Conservation (phyloP, 2,113 vertebrate genomes). For the Ginglymostoma cirratum region DNA sequence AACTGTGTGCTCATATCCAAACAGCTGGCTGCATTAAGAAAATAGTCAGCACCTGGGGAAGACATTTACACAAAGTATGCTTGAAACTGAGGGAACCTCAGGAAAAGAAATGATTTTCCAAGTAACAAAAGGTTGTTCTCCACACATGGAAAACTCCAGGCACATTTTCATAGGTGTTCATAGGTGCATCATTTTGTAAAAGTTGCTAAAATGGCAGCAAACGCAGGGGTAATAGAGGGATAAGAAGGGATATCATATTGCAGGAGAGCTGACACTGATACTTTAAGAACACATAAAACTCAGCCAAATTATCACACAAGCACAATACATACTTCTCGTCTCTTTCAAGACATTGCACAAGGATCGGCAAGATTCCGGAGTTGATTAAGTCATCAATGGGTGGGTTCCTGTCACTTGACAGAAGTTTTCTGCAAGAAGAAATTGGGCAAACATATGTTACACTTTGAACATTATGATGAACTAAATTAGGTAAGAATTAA, state of each 20-base stretch:
- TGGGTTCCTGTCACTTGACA: constrained; percentile 38
- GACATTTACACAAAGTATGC: not conserved
- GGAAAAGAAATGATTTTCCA: not conserved
- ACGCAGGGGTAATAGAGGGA: not conserved
- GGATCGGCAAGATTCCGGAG: constrained; percentile 37
- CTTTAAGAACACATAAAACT: not conserved
- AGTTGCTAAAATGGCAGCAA: not conserved
- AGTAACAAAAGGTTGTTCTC: not conserved
- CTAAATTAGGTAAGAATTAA: not conserved
- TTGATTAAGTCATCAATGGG: constrained; percentile 39
- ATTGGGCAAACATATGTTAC: not conserved
- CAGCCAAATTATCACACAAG: not conserved
- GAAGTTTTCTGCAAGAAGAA: constrained; percentile 25
- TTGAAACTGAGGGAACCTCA: not conserved
- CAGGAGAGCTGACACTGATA: not conserved
- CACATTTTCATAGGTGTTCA: not conserved
- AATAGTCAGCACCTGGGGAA: not conserved
- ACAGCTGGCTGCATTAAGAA: not conserved
- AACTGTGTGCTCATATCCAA: not conserved
- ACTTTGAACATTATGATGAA: not conserved
- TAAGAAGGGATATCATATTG: not conserved
- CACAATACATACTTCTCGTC: constrained; percentile 34
- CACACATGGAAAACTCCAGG: not conserved
- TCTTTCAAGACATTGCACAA: constrained; percentile 38
- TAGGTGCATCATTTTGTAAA: not conserved